Evolutionary conservation across 2,888 invertebrate genomes (phyloP).

Genomic region (Leptodirus hochenwartii): DNA sequence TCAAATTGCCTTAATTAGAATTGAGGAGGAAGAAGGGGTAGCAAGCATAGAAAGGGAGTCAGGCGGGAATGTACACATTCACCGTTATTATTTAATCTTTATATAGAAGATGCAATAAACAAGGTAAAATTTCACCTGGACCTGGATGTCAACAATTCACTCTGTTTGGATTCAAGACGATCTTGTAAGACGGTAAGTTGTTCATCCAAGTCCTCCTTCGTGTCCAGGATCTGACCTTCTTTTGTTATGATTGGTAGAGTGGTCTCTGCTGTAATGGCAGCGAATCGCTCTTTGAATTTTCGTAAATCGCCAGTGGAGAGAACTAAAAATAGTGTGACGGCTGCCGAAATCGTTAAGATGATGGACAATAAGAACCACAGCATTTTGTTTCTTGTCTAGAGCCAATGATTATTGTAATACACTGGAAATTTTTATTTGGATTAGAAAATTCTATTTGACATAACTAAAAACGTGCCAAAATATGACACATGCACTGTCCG

Average conservation of each 20-base stretch:
- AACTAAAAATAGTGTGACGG: conserved; percentile 19
- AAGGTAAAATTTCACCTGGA: too few species aligned
- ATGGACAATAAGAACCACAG: conserved; percentile 16
- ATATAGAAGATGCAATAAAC: too few species aligned
- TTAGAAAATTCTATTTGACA: too few species aligned
- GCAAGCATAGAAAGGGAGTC: too few species aligned
- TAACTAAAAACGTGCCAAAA: too few species aligned
- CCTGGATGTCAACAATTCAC: conserved; percentile 18
- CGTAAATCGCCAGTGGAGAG: conserved; percentile 17
- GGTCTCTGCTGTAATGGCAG: conserved; percentile 3
- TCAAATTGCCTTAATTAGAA: too few species aligned
- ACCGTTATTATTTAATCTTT: too few species aligned
- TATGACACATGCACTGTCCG: too few species aligned
- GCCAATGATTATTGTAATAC: too few species aligned
- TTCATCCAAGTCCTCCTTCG: conserved; percentile 21
- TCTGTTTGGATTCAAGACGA: conserved; percentile 19
- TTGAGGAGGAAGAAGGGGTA: too few species aligned
- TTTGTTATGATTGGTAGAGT: conserved; percentile 16
- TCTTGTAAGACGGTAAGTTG: conserved; percentile 19
- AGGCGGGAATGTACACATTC: too few species aligned
- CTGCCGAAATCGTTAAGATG: conserved; percentile 17
- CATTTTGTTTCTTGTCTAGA: conserved; percentile 12
- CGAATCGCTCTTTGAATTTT: conserved; percentile 15
- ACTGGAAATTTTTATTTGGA: too few species aligned
- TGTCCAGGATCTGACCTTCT: conserved; percentile 15